Conservation (phyloP, 53 echinoderm and acorn worm species). For the Paracentrotus lividus region DNA sequence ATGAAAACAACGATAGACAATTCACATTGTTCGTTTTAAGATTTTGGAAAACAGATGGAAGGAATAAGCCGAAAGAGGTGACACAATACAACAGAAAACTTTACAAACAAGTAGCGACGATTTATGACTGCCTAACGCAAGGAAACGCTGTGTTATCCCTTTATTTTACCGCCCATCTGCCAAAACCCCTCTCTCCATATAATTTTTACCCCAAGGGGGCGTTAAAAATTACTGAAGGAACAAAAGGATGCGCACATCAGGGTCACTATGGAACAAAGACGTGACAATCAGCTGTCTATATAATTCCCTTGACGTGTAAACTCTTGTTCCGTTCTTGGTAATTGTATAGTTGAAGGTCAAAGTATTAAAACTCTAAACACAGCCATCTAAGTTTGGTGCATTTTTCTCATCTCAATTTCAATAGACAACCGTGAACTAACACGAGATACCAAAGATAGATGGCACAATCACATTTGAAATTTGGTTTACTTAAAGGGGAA, state of each 20-base stretch:
- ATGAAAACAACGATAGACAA: neutral
- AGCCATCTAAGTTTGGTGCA: neutral
- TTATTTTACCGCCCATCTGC: neutral
- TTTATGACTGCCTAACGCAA: neutral
- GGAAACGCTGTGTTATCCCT: neutral
- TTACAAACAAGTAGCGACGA: neutral
- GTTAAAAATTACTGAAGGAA: neutral
- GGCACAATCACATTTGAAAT: neutral
- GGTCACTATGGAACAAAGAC: neutral
- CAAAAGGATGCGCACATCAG: constrained; percentile 8
- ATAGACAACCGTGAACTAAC: neutral
- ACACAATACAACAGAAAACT: neutral
- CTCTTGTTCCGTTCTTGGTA: neutral
- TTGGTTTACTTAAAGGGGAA: no score
- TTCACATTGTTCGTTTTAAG: neutral
- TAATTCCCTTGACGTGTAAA: constrained; percentile 23
- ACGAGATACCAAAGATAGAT: neutral
- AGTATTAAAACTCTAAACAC: neutral
- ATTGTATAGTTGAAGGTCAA: neutral
- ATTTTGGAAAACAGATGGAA: neutral
- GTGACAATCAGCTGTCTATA: constrained; percentile 40
- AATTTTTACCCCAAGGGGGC: neutral
- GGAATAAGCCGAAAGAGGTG: neutral
- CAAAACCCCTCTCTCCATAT: neutral
- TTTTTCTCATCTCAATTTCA: neutral